Conservation (phyloP, 2,797 vertebrate genomes). For the Heteromormyrus szaboi region DNA sequence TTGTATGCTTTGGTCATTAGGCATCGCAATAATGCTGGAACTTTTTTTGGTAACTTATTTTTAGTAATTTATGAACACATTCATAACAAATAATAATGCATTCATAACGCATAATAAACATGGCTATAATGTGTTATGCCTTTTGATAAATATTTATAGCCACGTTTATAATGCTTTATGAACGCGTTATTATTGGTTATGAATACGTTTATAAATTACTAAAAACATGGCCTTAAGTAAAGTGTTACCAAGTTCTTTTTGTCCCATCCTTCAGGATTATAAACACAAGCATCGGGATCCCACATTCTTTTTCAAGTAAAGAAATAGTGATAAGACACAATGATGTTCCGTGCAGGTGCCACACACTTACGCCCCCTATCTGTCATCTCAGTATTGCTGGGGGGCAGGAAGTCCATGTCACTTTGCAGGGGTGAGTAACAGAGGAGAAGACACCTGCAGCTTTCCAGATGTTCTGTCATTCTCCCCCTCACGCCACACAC, state of each 20-base stretch:
- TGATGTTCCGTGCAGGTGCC: slow-evolving; percentile 41
- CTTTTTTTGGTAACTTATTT: not conserved
- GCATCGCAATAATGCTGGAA: not conserved
- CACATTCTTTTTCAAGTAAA: slow-evolving; percentile 17
- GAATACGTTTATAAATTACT: not conserved
- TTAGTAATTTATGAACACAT: not conserved
- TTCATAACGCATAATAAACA: not conserved
- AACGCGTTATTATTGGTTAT: not conserved
- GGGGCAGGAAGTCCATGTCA: slow-evolving; percentile 60
- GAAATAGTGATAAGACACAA: not conserved
- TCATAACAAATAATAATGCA: not conserved
- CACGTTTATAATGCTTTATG: not conserved
- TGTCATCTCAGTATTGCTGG: slow-evolving; percentile 46
- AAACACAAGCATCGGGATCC: not conserved
- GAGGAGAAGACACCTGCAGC: slow-evolving; percentile 59
- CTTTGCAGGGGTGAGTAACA: slow-evolving; percentile 56
- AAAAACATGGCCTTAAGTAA: not conserved
- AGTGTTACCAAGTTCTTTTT: not conserved
- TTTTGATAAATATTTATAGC: not conserved
- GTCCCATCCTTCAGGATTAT: not conserved
- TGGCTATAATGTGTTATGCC: not conserved
- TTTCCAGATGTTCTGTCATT: slow-evolving; percentile 69
- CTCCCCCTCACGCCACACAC: slow-evolving; percentile 41
- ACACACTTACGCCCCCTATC: slow-evolving; percentile 50
- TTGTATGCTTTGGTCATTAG: not conserved